phyloP scores from a whole-genome alignment of 2,113 vertebrate species.

The Neotragus pygmaeus region DNA sequence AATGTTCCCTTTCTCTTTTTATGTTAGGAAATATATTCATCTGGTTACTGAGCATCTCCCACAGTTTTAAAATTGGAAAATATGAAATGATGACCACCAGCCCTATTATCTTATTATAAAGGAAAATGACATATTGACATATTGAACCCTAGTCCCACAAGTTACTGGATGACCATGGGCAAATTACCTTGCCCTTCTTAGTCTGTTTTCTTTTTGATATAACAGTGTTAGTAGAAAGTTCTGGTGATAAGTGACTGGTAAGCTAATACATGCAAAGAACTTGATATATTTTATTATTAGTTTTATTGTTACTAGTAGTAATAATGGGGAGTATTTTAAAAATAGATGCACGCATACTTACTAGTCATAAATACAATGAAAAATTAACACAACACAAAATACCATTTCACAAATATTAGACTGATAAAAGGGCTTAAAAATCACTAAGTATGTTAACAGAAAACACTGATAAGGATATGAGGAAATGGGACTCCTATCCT shows the following conservation, averaged over 20 bases:
- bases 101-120: not conserved
- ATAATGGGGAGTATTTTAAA: not conserved
- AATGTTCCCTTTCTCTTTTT: not conserved
- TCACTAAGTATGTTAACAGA: not conserved
- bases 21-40: not conserved
- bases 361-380: not conserved
- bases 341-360: not conserved
- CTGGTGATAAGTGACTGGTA: not conserved
- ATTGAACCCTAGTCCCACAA: not conserved
- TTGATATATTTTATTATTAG: not conserved
- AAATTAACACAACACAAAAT: not conserved
- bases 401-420: not conserved
- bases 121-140: not conserved
- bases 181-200: not conserved
- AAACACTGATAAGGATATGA: not conserved
- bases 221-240: not conserved
- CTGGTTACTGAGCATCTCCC: not conserved
- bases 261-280: not conserved
- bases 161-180: not conserved
- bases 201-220: not conserved
- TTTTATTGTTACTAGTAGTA: not conserved
- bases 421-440: not conserved
- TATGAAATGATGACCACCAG: not conserved
- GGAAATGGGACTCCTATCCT: not conserved
- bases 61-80: not conserved